A percentile compares a stretch with the other conserved stretches of the same genome.
phyloP scores from a whole-genome alignment of 2,797 vertebrate genomes.

The Myoxocephalus aenaeus region DNA sequence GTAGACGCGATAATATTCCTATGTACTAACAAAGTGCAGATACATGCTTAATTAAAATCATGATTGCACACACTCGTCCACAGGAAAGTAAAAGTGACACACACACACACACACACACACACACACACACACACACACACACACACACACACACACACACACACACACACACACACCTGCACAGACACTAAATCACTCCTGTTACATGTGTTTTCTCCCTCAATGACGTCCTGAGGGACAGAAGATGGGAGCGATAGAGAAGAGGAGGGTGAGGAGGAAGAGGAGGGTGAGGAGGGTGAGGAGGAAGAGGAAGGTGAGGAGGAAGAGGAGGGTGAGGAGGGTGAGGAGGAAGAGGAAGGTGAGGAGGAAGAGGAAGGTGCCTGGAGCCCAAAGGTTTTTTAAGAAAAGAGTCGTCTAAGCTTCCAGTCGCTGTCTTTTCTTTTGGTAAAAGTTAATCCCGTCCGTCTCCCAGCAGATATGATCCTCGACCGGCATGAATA shows the following conservation, averaged over 20 bases:
- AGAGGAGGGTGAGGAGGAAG: constrained; percentile 46
- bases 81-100: constrained; percentile 1
- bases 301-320: too few species aligned
- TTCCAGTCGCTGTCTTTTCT: constrained; percentile 80
- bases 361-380: constrained; percentile 59
- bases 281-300: constrained; percentile 37
- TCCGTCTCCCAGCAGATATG: constrained; percentile 71
- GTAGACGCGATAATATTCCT: neutral
- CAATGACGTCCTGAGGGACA: constrained; percentile 65
- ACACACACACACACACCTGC: constrained; percentile 57
- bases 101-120: too few species aligned
- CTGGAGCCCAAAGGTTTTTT: constrained; percentile 73
- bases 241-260: constrained; percentile 69
- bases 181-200: constrained; percentile 68
- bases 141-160: constrained; percentile 46
- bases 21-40: neutral
- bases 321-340: too few species aligned
- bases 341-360: too few species aligned
- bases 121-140: constrained; percentile 59
- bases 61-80: neutral
- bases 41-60: neutral
- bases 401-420: constrained; percentile 78
- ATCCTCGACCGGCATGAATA: constrained; percentile 80
- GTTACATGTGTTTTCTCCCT: constrained; percentile 67
- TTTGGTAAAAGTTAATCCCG: constrained; percentile 77